Percentiles rank a stretch among this genome's conserved stretches.
Conservation (phyloP, 1,140 invertebrate species). For the Ceratosolen fusciceps region DNA sequence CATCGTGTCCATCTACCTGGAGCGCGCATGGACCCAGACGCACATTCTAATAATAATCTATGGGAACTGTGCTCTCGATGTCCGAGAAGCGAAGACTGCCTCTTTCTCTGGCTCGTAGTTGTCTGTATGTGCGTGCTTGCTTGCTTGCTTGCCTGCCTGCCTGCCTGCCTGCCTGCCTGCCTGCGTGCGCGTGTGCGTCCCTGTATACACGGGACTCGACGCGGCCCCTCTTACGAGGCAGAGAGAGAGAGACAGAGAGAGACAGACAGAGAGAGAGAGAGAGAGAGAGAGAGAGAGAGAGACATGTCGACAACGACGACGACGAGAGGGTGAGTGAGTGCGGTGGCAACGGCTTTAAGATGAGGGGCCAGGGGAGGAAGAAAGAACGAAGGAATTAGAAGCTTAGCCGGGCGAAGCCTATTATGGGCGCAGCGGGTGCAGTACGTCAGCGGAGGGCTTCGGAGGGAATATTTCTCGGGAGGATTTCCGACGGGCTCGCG, state of each 20-base stretch:
- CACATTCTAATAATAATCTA: constrained; percentile 72
- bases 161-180: neutral
- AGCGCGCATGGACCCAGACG: constrained; percentile 51
- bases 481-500: constrained; percentile 53
- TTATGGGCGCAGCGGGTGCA: constrained; percentile 63
- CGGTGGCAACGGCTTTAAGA: no score
- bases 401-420: constrained; percentile 61
- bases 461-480: constrained; percentile 58
- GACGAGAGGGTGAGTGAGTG: no score
- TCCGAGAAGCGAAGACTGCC: constrained; percentile 2
- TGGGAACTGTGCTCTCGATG: constrained; percentile 60
- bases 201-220: neutral
- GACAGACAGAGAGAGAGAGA: neutral
- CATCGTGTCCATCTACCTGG: constrained; percentile 67
- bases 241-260: neutral
- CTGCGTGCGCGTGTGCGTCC: neutral
- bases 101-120: no score
- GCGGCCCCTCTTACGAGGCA: neutral
- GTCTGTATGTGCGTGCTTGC: neutral
- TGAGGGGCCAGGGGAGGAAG: no score
- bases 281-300: constrained; percentile 21
- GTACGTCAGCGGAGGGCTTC: constrained; percentile 37
- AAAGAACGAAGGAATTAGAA: constrained; percentile 58
- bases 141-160: neutral
- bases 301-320: no score